Percentiles rank a stretch among this genome's conserved stretches.
Conservation (phyloP, 2,797 vertebrate genomes). For the Acrossocheilus fasciatus region DNA sequence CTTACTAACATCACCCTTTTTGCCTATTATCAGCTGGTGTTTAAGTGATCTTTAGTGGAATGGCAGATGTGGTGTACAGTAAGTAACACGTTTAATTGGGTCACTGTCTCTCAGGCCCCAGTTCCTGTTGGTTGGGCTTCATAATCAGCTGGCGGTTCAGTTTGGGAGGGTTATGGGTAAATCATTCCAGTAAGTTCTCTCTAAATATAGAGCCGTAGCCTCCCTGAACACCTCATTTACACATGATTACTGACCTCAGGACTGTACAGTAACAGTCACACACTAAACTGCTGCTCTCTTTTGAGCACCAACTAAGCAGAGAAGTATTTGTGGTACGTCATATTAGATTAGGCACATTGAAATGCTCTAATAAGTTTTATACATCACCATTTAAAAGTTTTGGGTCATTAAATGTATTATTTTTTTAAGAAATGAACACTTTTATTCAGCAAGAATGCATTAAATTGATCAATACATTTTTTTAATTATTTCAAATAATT, state of each 20-base stretch:
- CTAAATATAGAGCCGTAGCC: conserved; percentile 75
- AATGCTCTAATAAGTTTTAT: background rate
- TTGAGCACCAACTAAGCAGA: background rate
- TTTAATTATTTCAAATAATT: no score
- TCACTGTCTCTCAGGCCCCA: background rate
- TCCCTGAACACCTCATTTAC: conserved; percentile 22
- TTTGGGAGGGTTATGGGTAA: conserved; percentile 14
- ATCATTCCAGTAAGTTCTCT: conserved; percentile 73
- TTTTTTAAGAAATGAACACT: background rate
- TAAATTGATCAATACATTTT: no score
- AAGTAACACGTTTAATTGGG: conserved; percentile 8
- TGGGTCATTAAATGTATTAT: background rate
- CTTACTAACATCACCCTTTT: background rate
- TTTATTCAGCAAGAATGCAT: background rate
- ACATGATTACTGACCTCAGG: conserved; percentile 28
- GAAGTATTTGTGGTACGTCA: background rate
- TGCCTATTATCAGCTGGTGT: background rate
- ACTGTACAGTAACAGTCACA: conserved; percentile 10
- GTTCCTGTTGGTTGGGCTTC: background rate
- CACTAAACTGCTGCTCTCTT: background rate
- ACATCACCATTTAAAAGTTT: background rate
- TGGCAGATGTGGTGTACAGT: background rate
- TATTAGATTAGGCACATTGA: background rate
- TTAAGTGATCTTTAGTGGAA: background rate
- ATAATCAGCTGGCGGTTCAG: background rate